Conservation (phyloP, 1,140 invertebrate genomes). For the Orius insidiosus region DNA sequence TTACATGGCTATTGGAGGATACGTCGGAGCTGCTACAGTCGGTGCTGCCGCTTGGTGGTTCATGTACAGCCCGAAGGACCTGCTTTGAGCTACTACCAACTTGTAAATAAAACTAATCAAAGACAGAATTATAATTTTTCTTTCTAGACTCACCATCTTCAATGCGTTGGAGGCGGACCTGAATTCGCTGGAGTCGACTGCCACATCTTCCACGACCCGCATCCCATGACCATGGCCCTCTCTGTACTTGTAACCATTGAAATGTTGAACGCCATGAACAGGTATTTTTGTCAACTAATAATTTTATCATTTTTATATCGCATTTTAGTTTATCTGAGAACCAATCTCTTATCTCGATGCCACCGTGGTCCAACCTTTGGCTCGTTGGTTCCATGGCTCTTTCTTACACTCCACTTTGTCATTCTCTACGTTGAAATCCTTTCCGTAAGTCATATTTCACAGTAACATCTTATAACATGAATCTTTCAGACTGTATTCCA, state of each 20-base stretch:
- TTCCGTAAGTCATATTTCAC: slow-evolving; percentile 56
- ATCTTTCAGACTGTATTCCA: slow-evolving; percentile 89
- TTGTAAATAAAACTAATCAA: slow-evolving; percentile 35
- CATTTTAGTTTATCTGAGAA: slow-evolving; percentile 87
- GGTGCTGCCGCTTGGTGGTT: slow-evolving; percentile 99
- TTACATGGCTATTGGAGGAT: slow-evolving; percentile 83
- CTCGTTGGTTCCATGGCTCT: slow-evolving; percentile 94
- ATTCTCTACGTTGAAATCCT: slow-evolving; percentile 98
- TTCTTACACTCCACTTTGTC: slow-evolving; percentile 98
- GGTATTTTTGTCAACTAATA: slow-evolving; percentile 32
- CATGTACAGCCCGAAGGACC: slow-evolving; percentile 88
- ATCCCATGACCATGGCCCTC: slow-evolving; percentile 99
- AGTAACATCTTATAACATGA: not conserved
- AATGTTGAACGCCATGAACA: slow-evolving; percentile 99
- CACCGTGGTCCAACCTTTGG: slow-evolving; percentile 98
- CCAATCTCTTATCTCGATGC: slow-evolving; percentile 95
- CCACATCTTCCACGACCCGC: slow-evolving; percentile 91
- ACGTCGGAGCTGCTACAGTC: slow-evolving; percentile 92
- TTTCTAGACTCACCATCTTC: slow-evolving; percentile 59
- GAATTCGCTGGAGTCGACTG: slow-evolving; percentile 93
- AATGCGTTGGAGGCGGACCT: slow-evolving; percentile 53
- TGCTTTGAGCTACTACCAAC: slow-evolving; percentile 90
- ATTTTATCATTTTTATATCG: slow-evolving; percentile 18
- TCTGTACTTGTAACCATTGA: slow-evolving; percentile 99
- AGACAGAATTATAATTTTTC: slow-evolving; percentile 10